Conservation (phyloP, 1,140 invertebrate genomes). For the Heliconius hewitsoni region DNA sequence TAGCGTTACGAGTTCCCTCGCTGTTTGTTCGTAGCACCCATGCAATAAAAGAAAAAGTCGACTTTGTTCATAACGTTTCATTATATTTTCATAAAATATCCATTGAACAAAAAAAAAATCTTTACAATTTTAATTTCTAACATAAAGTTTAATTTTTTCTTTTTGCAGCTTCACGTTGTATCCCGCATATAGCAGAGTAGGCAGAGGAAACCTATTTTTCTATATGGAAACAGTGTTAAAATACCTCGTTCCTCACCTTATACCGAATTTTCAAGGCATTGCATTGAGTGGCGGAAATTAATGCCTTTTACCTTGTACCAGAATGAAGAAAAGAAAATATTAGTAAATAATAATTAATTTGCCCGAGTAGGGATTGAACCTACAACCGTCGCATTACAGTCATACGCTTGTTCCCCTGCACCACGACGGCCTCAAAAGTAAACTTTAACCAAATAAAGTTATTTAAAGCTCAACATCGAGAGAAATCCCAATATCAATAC, state of each 20-base stretch:
- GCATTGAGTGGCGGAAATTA: too few species aligned
- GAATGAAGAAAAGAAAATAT: too few species aligned
- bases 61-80: conserved; percentile 33
- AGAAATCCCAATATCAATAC: background rate
- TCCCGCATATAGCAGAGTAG: too few species aligned
- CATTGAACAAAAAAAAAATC: conserved; percentile 11
- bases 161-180: too few species aligned
- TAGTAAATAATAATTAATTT: too few species aligned
- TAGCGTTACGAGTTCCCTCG: conserved; percentile 36
- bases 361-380: too few species aligned
- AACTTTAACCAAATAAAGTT: background rate
- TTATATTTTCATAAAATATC: conserved; percentile 22
- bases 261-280: too few species aligned
- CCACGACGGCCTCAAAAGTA: background rate
- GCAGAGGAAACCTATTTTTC: too few species aligned
- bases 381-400: background rate
- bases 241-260: too few species aligned
- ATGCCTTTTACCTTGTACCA: too few species aligned
- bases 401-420: background rate
- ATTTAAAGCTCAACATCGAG: background rate
- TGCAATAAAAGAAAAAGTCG: conserved; percentile 21
- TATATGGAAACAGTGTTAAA: too few species aligned
- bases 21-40: conserved; percentile 30
- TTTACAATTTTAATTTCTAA: background rate
- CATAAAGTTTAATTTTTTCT: background rate